phyloP scores from a whole-genome alignment of 92 coral and sea anemone genomes.

The Pocillopora meandrina region DNA sequence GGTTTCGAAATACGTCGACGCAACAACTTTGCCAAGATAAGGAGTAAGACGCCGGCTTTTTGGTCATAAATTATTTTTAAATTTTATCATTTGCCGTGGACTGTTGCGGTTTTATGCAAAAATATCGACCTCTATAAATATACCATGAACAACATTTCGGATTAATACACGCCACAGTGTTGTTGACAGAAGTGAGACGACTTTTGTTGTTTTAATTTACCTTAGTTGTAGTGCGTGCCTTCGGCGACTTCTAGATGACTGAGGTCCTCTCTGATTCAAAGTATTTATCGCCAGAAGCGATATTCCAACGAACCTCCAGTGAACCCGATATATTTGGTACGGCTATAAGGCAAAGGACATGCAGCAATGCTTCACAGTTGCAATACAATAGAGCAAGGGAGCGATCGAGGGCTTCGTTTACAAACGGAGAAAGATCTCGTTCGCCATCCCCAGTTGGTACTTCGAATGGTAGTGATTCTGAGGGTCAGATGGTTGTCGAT shows the following conservation, averaged over 20 bases:
- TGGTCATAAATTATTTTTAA: slow-evolving; percentile 8
- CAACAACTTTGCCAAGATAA: background rate
- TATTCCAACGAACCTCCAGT: slow-evolving; percentile 65
- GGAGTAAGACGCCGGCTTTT: too few species aligned
- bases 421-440: slow-evolving; percentile 28
- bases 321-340: slow-evolving; percentile 73
- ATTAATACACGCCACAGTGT: slow-evolving; percentile 22
- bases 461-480: slow-evolving; percentile 38
- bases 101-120: slow-evolving; percentile 45
- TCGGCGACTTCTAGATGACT: slow-evolving; percentile 15
- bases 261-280: slow-evolving; percentile 45
- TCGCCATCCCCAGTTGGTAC: slow-evolving; percentile 18
- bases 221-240: background rate
- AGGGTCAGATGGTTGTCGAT: slow-evolving; percentile 30
- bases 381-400: slow-evolving; percentile 35
- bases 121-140: slow-evolving; percentile 43
- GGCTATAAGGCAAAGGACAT: slow-evolving; percentile 59
- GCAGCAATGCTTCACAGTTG: slow-evolving; percentile 64
- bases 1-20: background rate
- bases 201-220: background rate
- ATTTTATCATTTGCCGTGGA: slow-evolving; percentile 4
- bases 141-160: slow-evolving; percentile 26
- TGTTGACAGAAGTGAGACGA: slow-evolving; percentile 16
- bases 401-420: slow-evolving; percentile 30
- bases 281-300: slow-evolving; percentile 42